Percentiles rank a stretch among this genome's conserved stretches.
phyloP scores from a whole-genome alignment of 1,140 invertebrate species.

The Drepana arcuata region DNA sequence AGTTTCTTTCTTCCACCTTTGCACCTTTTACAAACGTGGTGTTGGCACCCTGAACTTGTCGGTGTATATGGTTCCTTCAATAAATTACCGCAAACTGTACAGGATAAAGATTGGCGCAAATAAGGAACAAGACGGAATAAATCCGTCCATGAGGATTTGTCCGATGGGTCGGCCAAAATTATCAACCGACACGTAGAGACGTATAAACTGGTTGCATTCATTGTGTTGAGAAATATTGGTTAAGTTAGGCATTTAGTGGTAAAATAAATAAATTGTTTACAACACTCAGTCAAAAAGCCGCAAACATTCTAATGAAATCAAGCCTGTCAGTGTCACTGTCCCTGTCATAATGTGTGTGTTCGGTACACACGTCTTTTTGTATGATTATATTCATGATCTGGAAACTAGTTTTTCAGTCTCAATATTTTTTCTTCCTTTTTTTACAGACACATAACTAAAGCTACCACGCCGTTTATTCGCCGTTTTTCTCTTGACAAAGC shows the following conservation, averaged over 20 bases:
- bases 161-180: constrained; percentile 75
- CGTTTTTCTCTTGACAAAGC: background rate
- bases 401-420: background rate
- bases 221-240: constrained; percentile 59
- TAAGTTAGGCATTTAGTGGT: constrained; percentile 26
- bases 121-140: constrained; percentile 87
- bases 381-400: no score
- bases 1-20: constrained; percentile 87
- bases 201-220: constrained; percentile 90
- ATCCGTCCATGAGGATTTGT: constrained; percentile 84
- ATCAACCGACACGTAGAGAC: constrained; percentile 87
- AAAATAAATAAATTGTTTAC: constrained; percentile 47
- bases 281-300: constrained; percentile 56
- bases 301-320: constrained; percentile 31
- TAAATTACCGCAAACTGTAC: constrained; percentile 89
- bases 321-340: constrained; percentile 24
- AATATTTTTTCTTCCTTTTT: background rate
- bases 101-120: constrained; percentile 88
- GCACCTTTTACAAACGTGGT: constrained; percentile 88
- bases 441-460: background rate
- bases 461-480: background rate
- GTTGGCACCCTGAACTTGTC: constrained; percentile 86
- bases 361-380: no score
- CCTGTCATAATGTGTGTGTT: background rate
- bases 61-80: constrained; percentile 87